Percentiles rank a stretch among this genome's conserved stretches.
phyloP scores from a whole-genome alignment of 2,888 invertebrate species.

The Schrankia costaestrigalis region DNA sequence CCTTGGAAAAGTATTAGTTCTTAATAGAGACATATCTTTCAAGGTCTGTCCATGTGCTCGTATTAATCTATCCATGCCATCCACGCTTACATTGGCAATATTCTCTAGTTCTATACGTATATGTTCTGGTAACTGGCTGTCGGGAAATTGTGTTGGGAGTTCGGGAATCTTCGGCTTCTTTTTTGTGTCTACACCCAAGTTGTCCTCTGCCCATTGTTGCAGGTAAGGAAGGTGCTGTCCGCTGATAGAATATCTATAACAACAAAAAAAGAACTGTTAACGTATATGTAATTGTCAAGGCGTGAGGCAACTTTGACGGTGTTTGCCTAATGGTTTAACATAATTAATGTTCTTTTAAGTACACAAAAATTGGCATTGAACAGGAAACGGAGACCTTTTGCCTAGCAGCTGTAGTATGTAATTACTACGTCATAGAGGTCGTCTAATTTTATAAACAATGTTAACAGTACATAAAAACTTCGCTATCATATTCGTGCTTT shows the following conservation, averaged over 20 bases:
- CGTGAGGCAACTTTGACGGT: too few relatives aligned
- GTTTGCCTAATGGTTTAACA: too few relatives aligned
- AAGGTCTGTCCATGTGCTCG: conserved; percentile 96
- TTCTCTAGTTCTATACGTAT: conserved; percentile 81
- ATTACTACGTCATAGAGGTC: too few relatives aligned
- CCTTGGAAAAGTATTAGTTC: conserved; percentile 87
- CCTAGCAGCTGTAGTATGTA: too few relatives aligned
- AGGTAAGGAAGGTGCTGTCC: conserved; percentile 88
- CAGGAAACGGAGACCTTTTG: too few relatives aligned
- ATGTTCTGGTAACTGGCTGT: conserved; percentile 81
- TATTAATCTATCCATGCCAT: conserved; percentile 91
- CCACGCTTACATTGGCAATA: conserved; percentile 66
- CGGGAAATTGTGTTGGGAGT: conserved; percentile 83
- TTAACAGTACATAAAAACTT: too few relatives aligned
- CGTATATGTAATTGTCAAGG: conserved; percentile 11
- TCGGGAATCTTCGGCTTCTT: conserved; percentile 66
- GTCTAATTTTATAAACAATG: too few relatives aligned
- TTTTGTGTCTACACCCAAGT: conserved; percentile 84
- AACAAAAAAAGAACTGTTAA: not conserved
- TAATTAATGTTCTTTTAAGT: too few relatives aligned
- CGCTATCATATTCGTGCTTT: too few relatives aligned
- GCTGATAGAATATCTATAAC: conserved; percentile 89
- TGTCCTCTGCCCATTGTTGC: conserved; percentile 88
- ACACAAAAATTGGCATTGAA: too few relatives aligned
- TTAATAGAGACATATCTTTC: conserved; percentile 90